A percentile compares a stretch with the other conserved stretches of the same genome.
These are phyloP conservation scores for Anniella stebbinsi DNA, from an alignment of 2,797 vertebrate species.

Conservation along the genomic window DNA sequence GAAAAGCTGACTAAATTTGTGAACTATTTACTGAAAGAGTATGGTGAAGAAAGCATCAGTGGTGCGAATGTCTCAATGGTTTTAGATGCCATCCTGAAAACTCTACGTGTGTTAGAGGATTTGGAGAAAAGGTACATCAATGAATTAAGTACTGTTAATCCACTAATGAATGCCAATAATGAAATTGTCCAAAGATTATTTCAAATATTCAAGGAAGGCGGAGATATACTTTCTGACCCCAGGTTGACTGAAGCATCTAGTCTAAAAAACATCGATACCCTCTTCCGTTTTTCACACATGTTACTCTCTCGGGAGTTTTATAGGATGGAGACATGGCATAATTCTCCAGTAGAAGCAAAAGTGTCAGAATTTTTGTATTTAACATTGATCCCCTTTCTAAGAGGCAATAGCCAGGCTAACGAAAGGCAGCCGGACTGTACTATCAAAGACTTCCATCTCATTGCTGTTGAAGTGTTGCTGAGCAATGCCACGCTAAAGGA, in stretches of 20 bases:
- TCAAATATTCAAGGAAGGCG: constrained; percentile 62
- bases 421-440: constrained; percentile 53
- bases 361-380: constrained; percentile 47
- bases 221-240: constrained; percentile 60
- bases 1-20: constrained; percentile 60
- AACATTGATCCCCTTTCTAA: constrained; percentile 61
- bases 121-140: constrained; percentile 65
- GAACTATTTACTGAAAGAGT: constrained; percentile 54
- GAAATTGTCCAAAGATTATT: constrained; percentile 52
- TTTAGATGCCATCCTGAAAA: constrained; percentile 64
- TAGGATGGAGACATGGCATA: constrained; percentile 9
- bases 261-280: constrained; percentile 51
- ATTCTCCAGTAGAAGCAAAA: constrained; percentile 25
- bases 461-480: constrained; percentile 61
- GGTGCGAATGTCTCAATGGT: constrained; percentile 57
- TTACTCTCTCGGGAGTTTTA: constrained; percentile 50
- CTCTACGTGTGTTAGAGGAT: constrained; percentile 65
- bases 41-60: constrained; percentile 49
- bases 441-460: constrained; percentile 20
- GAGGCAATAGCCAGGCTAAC: background rate
- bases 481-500: constrained; percentile 50
- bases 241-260: constrained; percentile 31
- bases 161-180: constrained; percentile 57
- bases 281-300: constrained; percentile 62
- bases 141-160: constrained; percentile 62